Evolutionary conservation across 2,888 invertebrate genomes (phyloP).

Genomic region (Synanthedon formicaeformis): DNA sequence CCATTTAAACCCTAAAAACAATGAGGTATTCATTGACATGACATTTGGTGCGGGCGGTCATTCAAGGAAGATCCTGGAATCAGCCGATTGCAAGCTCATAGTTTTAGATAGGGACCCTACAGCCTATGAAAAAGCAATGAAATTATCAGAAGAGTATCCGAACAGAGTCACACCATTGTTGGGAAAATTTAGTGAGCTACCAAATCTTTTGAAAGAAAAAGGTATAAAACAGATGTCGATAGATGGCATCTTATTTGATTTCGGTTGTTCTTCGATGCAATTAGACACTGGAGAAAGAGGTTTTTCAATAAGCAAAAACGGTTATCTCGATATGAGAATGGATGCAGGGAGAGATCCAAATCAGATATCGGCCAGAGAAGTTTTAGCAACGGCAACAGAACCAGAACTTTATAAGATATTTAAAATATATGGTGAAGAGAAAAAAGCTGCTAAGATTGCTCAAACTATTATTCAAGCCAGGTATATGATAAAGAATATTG

Average conservation of each 20-base stretch:
- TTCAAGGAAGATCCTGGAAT: slow-evolving; percentile 77
- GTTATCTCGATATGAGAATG: slow-evolving; percentile 97
- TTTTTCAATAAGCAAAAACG: slow-evolving; percentile 86
- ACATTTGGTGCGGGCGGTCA: slow-evolving; percentile 98
- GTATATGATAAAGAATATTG: slow-evolving; percentile 78
- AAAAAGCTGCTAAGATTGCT: slow-evolving; percentile 86
- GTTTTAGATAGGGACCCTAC: slow-evolving; percentile 91
- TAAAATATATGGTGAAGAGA: slow-evolving; percentile 94
- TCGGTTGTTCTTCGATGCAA: slow-evolving; percentile 97
- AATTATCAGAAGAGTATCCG: slow-evolving; percentile 76
- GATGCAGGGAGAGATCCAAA: slow-evolving; percentile 78
- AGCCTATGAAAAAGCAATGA: slow-evolving; percentile 77
- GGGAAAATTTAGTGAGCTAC: slow-evolving; percentile 90
- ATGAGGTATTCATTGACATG: slow-evolving; percentile 87
- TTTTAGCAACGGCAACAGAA: slow-evolving; percentile 84
- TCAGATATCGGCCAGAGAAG: slow-evolving; percentile 87
- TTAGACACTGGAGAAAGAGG: slow-evolving; percentile 85
- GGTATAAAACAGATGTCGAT: slow-evolving; percentile 75
- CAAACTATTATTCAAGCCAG: slow-evolving; percentile 88
- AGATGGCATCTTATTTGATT: slow-evolving; percentile 92
- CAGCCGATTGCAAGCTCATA: slow-evolving; percentile 75
- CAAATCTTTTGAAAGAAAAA: slow-evolving; percentile 71
- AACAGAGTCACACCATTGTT: slow-evolving; percentile 81
- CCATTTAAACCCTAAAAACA: slow-evolving; percentile 73
- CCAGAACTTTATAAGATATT: slow-evolving; percentile 84